These are phyloP conservation scores for Epinotia brunnichana DNA, from an alignment of 2,888 invertebrate species.

Conservation along the genomic window DNA sequence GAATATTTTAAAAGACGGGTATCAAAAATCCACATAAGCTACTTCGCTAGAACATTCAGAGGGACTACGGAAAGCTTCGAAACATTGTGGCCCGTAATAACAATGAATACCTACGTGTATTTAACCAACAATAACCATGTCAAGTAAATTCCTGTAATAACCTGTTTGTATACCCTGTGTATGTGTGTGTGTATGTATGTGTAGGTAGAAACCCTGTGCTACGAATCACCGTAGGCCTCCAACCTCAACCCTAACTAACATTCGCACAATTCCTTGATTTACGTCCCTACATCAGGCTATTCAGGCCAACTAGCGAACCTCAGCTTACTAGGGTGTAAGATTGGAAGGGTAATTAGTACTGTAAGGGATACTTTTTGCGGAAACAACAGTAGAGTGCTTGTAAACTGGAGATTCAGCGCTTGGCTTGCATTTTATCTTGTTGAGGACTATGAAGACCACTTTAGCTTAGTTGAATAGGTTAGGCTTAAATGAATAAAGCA, in stretches of 20 bases:
- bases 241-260: neutral
- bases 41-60: too few relatives aligned
- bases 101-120: neutral
- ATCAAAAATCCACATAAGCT: too few relatives aligned
- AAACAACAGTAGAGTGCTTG: conserved; percentile 20
- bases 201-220: neutral
- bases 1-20: too few relatives aligned
- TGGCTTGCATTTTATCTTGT: conserved; percentile 21
- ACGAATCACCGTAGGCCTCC: neutral
- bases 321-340: conserved; percentile 4
- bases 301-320: conserved; percentile 1
- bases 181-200: too few relatives aligned
- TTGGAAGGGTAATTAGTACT: conserved; percentile 19
- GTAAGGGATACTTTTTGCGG: conserved; percentile 17
- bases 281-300: neutral
- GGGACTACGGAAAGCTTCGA: too few relatives aligned
- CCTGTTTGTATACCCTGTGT: too few relatives aligned
- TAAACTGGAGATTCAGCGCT: conserved; percentile 14
- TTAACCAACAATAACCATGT: too few relatives aligned
- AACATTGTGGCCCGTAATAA: neutral
- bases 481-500: too few relatives aligned
- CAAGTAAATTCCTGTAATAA: too few relatives aligned
- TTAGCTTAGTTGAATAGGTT: too few relatives aligned
- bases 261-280: neutral
- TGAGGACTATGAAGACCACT: too few relatives aligned